phyloP scores from a whole-genome alignment of 2,797 vertebrate genomes.

The Xenentodon cancila region DNA sequence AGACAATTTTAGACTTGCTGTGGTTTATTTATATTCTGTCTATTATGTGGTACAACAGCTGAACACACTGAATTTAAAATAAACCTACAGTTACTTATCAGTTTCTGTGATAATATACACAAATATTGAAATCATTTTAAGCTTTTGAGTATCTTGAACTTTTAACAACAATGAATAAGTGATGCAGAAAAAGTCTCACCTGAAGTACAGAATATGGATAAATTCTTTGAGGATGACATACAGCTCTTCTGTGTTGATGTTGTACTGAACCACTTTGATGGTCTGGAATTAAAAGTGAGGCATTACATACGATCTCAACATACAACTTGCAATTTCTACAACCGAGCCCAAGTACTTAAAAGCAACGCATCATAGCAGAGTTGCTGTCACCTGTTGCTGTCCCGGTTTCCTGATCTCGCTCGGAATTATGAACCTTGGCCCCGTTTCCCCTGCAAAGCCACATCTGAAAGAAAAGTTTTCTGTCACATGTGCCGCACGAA shows the following conservation, averaged over 20 bases:
- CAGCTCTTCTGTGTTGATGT: constrained; percentile 98
- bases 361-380: neutral
- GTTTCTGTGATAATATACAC: no score
- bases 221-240: constrained; percentile 98
- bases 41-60: no score
- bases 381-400: constrained; percentile 85
- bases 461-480: constrained; percentile 81
- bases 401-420: constrained; percentile 94
- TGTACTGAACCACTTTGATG: constrained; percentile 93
- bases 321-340: neutral
- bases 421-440: constrained; percentile 97
- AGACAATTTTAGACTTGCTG: neutral
- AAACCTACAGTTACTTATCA: no score
- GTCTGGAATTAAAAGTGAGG: constrained; percentile 80
- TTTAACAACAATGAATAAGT: neutral
- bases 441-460: constrained; percentile 98
- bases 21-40: no score
- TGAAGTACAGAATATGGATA: constrained; percentile 97
- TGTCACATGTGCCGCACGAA: no score
- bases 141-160: no score
- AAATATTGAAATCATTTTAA: no score
- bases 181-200: constrained; percentile 76
- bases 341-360: neutral
- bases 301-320: constrained; percentile 5
- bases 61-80: no score